Conservation (phyloP, 1,140 invertebrate genomes). For the Pseudomyrmex gracilis region DNA sequence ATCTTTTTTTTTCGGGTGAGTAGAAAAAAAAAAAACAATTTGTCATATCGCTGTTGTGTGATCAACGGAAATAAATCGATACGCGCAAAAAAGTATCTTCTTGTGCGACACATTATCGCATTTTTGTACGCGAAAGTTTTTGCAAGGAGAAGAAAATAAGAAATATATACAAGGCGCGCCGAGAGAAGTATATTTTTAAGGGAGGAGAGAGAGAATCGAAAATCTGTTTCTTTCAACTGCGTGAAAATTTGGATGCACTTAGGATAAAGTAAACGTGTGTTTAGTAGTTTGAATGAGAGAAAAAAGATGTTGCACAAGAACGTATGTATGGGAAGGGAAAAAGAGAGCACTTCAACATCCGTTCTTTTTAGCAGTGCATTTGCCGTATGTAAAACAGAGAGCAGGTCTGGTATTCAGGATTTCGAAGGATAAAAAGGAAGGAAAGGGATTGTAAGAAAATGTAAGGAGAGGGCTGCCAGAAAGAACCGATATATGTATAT, state of each 20-base stretch:
- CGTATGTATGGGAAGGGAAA: neutral
- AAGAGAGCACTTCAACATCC: neutral
- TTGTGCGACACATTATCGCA: neutral
- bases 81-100: neutral
- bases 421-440: slow-evolving; percentile 3
- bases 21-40: neutral
- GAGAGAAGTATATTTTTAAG: neutral
- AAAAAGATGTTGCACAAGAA: neutral
- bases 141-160: neutral
- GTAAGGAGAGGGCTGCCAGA: neutral
- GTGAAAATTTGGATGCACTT: neutral
- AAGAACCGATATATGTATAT: slow-evolving; percentile 8
- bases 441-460: neutral
- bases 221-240: too few relatives aligned
- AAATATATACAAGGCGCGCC: neutral
- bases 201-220: neutral
- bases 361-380: neutral
- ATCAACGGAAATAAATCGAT: neutral
- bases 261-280: neutral
- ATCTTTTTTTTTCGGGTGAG: neutral
- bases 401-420: neutral
- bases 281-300: neutral
- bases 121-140: neutral
- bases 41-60: too few relatives aligned
- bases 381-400: slow-evolving; percentile 15